A percentile compares a stretch with the other conserved stretches of the same genome.
Evolutionary conservation across 64 coral and sea anemone genomes (phyloP).

Genomic region (Montipora capricornis): DNA sequence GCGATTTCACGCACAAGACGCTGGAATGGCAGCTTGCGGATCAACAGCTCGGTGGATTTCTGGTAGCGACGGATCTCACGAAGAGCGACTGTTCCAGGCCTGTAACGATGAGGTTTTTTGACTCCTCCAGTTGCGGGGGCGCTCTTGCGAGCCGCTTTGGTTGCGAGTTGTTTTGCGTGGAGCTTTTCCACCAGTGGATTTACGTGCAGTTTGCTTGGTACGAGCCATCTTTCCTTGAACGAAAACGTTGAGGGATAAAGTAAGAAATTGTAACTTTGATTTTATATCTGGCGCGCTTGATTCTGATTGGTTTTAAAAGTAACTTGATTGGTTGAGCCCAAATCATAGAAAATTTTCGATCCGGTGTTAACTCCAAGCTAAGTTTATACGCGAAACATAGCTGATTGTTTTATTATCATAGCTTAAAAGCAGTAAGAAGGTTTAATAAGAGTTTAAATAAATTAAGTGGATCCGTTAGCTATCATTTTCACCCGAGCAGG

Average conservation of each 20-base stretch:
- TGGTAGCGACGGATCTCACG: constrained; percentile 98
- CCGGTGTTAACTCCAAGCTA: too few relatives aligned
- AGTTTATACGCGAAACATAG: too few relatives aligned
- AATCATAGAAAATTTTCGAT: too few relatives aligned
- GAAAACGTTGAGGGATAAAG: neutral
- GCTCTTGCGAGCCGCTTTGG: constrained; percentile 85
- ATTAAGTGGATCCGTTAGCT: too few relatives aligned
- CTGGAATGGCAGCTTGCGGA: constrained; percentile 95
- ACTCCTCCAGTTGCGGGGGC: constrained; percentile 80
- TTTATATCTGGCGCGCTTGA: neutral
- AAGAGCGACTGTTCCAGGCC: constrained; percentile 96
- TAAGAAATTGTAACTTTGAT: neutral
- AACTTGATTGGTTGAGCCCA: too few relatives aligned
- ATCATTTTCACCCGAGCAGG: too few relatives aligned
- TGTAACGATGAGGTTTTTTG: constrained; percentile 95
- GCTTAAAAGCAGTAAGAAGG: too few relatives aligned
- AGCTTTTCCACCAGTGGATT: constrained; percentile 83
- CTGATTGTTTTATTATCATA: too few relatives aligned
- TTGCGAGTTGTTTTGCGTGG: constrained; percentile 77
- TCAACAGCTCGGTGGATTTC: constrained; percentile 94
- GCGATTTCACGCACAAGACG: constrained; percentile 95
- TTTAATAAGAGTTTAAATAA: too few relatives aligned
- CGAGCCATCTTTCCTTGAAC: constrained; percentile 49
- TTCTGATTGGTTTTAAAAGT: too few relatives aligned
- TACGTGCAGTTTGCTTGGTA: constrained; percentile 78